phyloP scores from a whole-genome alignment of 2,113 vertebrate species.

The Puma concolor region DNA sequence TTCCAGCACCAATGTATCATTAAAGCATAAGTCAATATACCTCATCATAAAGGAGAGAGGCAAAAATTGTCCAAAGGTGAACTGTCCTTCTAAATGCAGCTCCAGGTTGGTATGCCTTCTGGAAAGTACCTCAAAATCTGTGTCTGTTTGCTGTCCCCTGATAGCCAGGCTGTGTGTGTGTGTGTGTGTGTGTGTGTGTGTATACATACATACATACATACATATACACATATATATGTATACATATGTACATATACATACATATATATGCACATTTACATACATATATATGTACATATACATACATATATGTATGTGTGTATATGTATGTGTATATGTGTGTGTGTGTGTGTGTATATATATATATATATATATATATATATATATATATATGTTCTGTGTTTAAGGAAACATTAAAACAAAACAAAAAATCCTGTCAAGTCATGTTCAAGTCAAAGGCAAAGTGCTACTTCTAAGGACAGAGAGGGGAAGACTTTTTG shows the following conservation, averaged over 20 bases:
- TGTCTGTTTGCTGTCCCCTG: background rate
- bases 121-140: background rate
- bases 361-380: fast-evolving
- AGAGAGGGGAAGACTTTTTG: background rate
- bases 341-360: fast-evolving
- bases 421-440: background rate
- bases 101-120: background rate
- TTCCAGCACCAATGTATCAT: background rate
- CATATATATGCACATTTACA: fast-evolving
- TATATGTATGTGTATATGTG: fast-evolving
- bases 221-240: fast-evolving
- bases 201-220: fast-evolving
- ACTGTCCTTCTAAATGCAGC: background rate
- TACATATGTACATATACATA: fast-evolving
- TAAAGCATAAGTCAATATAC: background rate
- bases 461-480: conserved; percentile 9
- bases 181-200: too few relatives aligned
- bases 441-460: background rate
- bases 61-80: background rate
- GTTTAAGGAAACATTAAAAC: background rate
- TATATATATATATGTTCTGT: fast-evolving
- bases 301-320: fast-evolving
- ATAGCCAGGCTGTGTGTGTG: background rate
- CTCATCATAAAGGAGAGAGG: background rate
- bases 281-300: fast-evolving